Base-by-base conservation (phyloP, 2,888 invertebrate species). In the Diarsia dahlii region DNA sequence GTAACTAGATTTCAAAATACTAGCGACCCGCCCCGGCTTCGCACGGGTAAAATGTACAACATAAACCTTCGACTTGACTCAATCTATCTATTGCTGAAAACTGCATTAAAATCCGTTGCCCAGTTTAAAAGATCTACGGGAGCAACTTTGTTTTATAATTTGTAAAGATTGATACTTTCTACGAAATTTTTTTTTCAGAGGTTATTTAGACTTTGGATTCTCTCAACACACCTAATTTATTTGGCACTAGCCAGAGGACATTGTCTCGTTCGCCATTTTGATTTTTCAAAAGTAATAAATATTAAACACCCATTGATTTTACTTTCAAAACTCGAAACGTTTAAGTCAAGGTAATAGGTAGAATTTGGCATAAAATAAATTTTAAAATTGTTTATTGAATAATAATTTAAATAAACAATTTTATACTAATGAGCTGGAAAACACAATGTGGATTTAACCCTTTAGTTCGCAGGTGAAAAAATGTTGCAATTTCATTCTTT, bases 361-460 rank as follows among this genome's bases (percentile, higher is more conserved):
- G 23, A 20, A 56, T n/a, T 76, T 71, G n/a, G 58, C 64, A 76
- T 76, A 66, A 28, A 10, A 70, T 81, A 81, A 69, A 76, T 80
- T 74, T 39, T 9, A 66, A 39, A 54, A 50, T 45, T 9, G 48
- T 45, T 65, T 69, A 66, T 56, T 68, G 64, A 80, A 74, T 60
- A 69, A 48, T 39, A 54, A 74, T 67, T 73, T 62, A 13, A 58
- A 75, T 70, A 58, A 56, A 69, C 28, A 54, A 28, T 39, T 39
- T 8, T 28, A 64, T 23, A 52, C 62, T 39, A 0, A 58, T 13
- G 34, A 68, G 9, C 20, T 45, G 18, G 67, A 54, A 50, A 13
- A 64, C 66, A 70, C 70, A 62, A 48, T 39, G 12, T 39, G 28
- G 34, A 56, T 34, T 34, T 23, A 60, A 39, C n/a, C n/a, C n/a